phyloP scores from a whole-genome alignment of 2,888 invertebrate genomes.

The Microdon myrmicae region DNA sequence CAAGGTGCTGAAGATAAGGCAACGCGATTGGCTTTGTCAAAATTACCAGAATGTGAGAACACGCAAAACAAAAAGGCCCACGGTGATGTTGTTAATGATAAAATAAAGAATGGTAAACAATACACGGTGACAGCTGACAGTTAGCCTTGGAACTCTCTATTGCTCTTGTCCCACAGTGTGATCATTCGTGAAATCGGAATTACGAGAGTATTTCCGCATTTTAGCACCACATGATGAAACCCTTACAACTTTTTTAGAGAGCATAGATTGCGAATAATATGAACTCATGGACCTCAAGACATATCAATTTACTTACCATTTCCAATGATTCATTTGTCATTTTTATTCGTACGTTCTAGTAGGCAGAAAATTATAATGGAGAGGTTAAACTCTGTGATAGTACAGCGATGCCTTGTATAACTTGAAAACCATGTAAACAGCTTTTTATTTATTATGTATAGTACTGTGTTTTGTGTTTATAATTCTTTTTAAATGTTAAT shows the following conservation, averaged over 20 bases:
- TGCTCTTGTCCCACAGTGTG: background rate
- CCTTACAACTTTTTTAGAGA: slow-evolving; percentile 30
- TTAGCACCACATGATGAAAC: background rate
- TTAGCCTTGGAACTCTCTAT: background rate
- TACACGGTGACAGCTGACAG: slow-evolving; percentile 1
- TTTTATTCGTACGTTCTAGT: too few relatives aligned
- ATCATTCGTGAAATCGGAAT: slow-evolving; percentile 6
- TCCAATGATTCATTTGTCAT: too few relatives aligned
- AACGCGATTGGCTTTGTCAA: background rate
- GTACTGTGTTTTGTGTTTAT: too few relatives aligned
- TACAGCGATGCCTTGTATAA: too few relatives aligned
- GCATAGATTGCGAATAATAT: slow-evolving; percentile 47
- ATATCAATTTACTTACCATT: too few relatives aligned
- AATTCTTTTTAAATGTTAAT: too few relatives aligned
- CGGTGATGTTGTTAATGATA: slow-evolving; percentile 30
- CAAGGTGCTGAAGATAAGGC: slow-evolving; percentile 65
- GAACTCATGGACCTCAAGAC: too few relatives aligned
- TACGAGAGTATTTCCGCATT: slow-evolving; percentile 37
- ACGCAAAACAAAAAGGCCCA: slow-evolving; percentile 14
- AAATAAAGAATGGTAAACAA: slow-evolving; percentile 14
- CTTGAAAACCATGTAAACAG: too few relatives aligned
- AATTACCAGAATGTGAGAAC: slow-evolving; percentile 6
- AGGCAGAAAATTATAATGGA: too few relatives aligned
- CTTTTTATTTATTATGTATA: too few relatives aligned
- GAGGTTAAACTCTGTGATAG: too few relatives aligned